Evolutionary conservation across 2,888 invertebrate species (phyloP).

Genomic region (Bellardia pandia): DNA sequence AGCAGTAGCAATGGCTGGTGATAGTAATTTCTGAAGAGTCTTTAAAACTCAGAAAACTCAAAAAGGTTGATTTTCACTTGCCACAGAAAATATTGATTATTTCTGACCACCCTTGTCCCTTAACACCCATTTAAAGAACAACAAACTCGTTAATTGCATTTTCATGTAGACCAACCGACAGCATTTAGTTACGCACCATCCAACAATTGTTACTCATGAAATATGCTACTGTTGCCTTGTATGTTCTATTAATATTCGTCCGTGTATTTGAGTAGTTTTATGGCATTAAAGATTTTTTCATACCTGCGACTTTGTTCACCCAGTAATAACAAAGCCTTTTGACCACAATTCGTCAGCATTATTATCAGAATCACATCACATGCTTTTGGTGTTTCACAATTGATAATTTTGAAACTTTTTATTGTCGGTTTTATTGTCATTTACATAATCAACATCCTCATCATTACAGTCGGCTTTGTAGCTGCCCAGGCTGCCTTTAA

Average conservation of each 20-base stretch:
- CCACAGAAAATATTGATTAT: neutral
- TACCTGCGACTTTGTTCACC: neutral
- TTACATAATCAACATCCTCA: neutral
- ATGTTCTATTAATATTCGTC: neutral
- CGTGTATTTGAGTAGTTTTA: neutral
- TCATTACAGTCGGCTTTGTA: neutral
- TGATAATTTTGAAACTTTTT: slow-evolving; percentile 49
- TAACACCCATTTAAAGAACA: slow-evolving; percentile 42
- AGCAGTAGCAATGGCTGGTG: slow-evolving; percentile 12
- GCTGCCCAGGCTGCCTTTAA: neutral
- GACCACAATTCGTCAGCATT: slow-evolving; percentile 40
- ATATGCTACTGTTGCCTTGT: neutral
- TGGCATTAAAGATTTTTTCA: neutral
- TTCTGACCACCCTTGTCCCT: slow-evolving; percentile 39
- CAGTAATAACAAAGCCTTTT: slow-evolving; percentile 51
- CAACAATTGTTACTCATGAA: slow-evolving; percentile 1
- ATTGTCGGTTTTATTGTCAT: neutral
- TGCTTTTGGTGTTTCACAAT: slow-evolving; percentile 34
- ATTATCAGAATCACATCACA: slow-evolving; percentile 43
- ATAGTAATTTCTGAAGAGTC: slow-evolving; percentile 3
- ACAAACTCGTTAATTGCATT: slow-evolving; percentile 66
- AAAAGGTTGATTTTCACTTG: slow-evolving; percentile 1
- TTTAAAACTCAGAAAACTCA: neutral
- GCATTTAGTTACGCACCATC: slow-evolving; percentile 47
- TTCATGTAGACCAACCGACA: slow-evolving; percentile 57